phyloP scores from a whole-genome alignment of 1,140 invertebrate species.

The Aleiodes sp. region DNA sequence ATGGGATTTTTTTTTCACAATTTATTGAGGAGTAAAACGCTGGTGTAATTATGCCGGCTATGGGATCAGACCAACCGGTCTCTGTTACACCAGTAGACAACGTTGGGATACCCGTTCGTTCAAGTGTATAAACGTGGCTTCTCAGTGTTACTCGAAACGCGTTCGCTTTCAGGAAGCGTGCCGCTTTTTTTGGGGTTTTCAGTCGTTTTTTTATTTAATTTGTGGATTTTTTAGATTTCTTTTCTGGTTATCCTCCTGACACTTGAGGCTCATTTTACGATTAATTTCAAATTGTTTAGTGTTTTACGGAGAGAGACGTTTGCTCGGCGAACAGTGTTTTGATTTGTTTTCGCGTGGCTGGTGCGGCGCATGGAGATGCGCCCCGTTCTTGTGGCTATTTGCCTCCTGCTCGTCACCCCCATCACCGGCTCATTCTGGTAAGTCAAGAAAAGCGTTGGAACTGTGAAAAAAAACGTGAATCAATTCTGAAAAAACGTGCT shows the following conservation, averaged over 20 bases:
- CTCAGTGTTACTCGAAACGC: constrained; percentile 15
- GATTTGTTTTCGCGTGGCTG: not conserved
- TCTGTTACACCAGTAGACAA: constrained; percentile 8
- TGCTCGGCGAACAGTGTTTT: not conserved
- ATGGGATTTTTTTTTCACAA: not conserved
- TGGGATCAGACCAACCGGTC: constrained; percentile 14
- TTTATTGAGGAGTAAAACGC: not conserved
- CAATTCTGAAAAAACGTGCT: too few relatives aligned
- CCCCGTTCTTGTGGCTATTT: constrained; percentile 71
- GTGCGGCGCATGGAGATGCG: constrained; percentile 69
- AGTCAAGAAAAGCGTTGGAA: constrained; percentile 50
- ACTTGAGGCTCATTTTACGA: too few relatives aligned
- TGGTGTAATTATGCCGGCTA: constrained; percentile 10
- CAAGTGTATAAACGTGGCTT: constrained; percentile 12
- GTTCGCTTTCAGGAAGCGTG: not conserved
- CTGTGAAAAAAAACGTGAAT: not conserved
- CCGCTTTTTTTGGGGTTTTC: not conserved
- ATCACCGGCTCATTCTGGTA: constrained; percentile 74
- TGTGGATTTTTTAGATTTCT: too few relatives aligned
- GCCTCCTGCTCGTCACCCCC: constrained; percentile 72
- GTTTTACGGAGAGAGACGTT: not conserved
- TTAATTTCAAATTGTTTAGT: not conserved
- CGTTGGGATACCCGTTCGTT: constrained; percentile 7
- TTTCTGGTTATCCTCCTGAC: too few relatives aligned
- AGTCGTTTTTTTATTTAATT: too few relatives aligned